Percentiles rank a stretch among this genome's conserved stretches.
phyloP scores from a whole-genome alignment of 2,888 invertebrate genomes.

The Protonemura montana region DNA sequence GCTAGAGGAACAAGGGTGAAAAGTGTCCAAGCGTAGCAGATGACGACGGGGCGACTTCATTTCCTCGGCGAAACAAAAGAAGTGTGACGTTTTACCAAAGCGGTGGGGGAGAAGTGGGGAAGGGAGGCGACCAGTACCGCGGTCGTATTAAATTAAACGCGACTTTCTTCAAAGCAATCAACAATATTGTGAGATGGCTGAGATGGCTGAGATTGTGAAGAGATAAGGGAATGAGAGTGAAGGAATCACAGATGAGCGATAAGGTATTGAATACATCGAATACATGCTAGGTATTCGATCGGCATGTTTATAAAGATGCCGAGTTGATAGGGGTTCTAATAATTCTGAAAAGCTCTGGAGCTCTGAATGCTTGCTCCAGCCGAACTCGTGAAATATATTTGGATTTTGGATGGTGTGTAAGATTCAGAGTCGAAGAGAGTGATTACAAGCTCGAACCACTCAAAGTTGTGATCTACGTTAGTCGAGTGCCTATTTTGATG shows the following conservation, averaged over 20 bases:
- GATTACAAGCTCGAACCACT: conserved; percentile 24
- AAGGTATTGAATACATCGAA: conserved; percentile 24
- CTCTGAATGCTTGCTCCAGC: conserved; percentile 21
- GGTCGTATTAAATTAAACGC: conserved; percentile 24
- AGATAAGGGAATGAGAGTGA: background rate
- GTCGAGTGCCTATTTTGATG: background rate
- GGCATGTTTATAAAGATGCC: conserved; percentile 16
- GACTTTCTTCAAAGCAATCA: conserved; percentile 36
- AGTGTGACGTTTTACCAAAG: background rate
- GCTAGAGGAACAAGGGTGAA: background rate
- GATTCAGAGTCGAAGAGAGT: conserved; percentile 8
- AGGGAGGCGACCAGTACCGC: background rate
- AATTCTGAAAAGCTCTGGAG: conserved; percentile 18
- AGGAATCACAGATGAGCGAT: conserved; percentile 16
- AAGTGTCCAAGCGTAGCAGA: background rate
- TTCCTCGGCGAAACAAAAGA: background rate
- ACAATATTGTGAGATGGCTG: conserved; percentile 22
- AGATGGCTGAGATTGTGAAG: background rate
- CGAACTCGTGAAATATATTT: conserved; percentile 26
- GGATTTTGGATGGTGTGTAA: conserved; percentile 18
- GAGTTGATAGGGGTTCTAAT: background rate
- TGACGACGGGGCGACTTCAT: background rate
- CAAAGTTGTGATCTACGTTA: background rate
- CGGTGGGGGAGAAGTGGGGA: background rate
- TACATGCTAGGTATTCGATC: conserved; percentile 24